Base-by-base conservation (phyloP, 2,113 vertebrate species). In the Tursiops truncatus region DNA sequence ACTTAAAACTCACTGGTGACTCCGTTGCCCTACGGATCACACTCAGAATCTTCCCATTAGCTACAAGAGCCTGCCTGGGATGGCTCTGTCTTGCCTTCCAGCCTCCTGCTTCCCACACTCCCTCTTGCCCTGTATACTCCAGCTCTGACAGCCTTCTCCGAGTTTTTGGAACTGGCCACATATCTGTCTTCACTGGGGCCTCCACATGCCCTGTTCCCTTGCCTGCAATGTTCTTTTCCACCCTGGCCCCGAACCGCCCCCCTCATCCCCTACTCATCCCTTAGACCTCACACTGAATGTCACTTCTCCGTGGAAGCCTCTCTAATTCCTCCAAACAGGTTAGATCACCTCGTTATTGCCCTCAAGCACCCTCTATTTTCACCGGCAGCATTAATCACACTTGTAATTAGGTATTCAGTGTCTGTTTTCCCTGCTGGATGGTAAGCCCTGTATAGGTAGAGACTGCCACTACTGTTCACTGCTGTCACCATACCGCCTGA, bases 161-260 rank as follows among this genome's bases (percentile, higher is more conserved):
- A 7, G 60, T 10, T 28, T 41, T 53, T 11, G 15, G 28, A n/a
- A 36, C 36, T 70, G 26, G 41, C 14, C 26, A 4, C 25, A 4
- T 74, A 31, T 47, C 25, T 82, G 47, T 81, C 33, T 12, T 71
- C 21, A 25, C 0, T 8, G 9, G 60, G 23, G n/a, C n/a, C 14
- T 41, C 13, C 0, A 18, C 6, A n/a, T 13, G 4, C 2, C 2
- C 33, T 44, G 4, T 44, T 67, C 11, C 26, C 36, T 83, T 26
- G 17, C 6, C 38, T 23, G 26, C 11, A 44, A 4, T 5, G 5
- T 73, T 73, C 58, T 41, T 62, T 94, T 73, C 38, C 50, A 10
- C 56, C 44, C 5, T 6, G 18, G 3, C 47, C 14, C 58, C 31
- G 28, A 17, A 53, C 10, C 12, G 0, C 5, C 15, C 1, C 2